phyloP scores from a whole-genome alignment of 2,888 invertebrate genomes.

The Melinaea menophilus region DNA sequence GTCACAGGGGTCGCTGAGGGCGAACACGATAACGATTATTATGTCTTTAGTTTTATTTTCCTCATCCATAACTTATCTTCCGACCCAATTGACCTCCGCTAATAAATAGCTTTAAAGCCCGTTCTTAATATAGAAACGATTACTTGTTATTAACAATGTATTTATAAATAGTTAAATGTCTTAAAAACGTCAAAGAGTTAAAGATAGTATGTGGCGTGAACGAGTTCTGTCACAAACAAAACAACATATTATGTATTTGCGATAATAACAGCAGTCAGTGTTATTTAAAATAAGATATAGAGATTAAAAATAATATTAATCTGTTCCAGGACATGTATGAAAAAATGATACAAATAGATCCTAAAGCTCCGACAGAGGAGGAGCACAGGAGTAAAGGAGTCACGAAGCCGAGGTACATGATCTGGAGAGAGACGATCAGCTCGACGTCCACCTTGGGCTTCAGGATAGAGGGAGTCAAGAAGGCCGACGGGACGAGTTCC shows the following conservation, averaged over 20 bases:
- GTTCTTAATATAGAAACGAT: constrained; percentile 12
- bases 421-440: constrained; percentile 98
- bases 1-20: constrained; percentile 4
- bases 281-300: neutral
- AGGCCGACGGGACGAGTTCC: constrained; percentile 92
- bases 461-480: constrained; percentile 95
- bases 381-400: constrained; percentile 94
- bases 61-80: constrained; percentile 1
- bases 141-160: constrained; percentile 4
- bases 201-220: neutral
- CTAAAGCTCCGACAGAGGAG: constrained; percentile 91
- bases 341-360: constrained; percentile 97
- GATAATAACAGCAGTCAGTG: neutral
- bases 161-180: constrained; percentile 10
- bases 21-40: neutral
- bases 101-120: constrained; percentile 8
- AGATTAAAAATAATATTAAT: neutral
- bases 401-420: constrained; percentile 96
- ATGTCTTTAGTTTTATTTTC: constrained; percentile 3
- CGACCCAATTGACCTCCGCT: constrained; percentile 7
- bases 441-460: constrained; percentile 98
- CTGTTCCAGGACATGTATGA: constrained; percentile 94
- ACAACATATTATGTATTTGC: neutral
- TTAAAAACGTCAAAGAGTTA: constrained; percentile 9
- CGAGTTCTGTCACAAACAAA: neutral